Evolutionary conservation across 1,140 invertebrate genomes (phyloP).

Genomic region (Pogonognathellus flavescens): DNA sequence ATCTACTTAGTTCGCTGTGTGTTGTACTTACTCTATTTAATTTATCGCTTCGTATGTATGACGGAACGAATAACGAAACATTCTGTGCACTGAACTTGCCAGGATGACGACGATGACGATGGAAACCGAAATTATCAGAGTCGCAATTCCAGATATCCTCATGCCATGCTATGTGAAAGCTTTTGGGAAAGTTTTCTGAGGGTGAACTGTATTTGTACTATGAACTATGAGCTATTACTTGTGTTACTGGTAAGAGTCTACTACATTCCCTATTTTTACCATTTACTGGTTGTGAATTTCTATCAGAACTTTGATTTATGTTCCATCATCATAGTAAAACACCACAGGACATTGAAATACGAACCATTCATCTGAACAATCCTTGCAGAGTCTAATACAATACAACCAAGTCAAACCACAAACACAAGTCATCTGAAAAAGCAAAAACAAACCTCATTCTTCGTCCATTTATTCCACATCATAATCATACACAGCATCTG

Average conservation of each 20-base stretch:
- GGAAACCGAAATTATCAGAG: no score
- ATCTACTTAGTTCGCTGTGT: neutral
- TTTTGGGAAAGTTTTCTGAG: no score
- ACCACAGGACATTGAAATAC: neutral
- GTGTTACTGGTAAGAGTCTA: no score
- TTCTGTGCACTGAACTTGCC: neutral
- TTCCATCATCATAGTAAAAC: neutral
- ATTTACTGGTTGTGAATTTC: conserved; percentile 11
- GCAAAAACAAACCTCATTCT: neutral
- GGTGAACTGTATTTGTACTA: no score
- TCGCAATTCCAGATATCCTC: no score
- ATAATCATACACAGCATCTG: neutral
- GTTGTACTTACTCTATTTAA: neutral
- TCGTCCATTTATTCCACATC: neutral
- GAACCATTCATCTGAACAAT: neutral
- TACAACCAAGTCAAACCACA: neutral
- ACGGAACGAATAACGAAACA: neutral
- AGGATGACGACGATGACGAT: no score
- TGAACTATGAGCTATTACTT: no score
- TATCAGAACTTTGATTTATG: conserved; percentile 6
- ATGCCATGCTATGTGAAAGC: no score
- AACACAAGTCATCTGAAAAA: neutral
- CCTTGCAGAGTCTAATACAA: neutral
- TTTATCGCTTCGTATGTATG: neutral
- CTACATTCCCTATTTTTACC: neutral